phyloP scores from a whole-genome alignment of 2,888 invertebrate genomes.

The Phrixothrix hirtus region DNA sequence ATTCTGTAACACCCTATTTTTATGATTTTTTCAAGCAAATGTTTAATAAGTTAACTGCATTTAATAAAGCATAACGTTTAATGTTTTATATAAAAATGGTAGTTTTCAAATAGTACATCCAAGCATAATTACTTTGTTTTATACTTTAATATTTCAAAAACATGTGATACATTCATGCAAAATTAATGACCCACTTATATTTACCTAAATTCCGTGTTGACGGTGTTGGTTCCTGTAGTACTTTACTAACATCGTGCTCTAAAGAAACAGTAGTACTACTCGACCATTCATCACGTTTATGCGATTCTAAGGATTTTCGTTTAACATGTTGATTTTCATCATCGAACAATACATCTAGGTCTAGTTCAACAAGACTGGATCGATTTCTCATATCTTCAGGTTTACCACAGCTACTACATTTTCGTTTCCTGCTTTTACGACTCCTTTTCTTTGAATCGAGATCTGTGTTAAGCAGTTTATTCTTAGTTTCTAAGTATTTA shows the following conservation, averaged over 20 bases:
- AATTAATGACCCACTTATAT: not conserved
- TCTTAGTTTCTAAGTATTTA: constrained; percentile 47
- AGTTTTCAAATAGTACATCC: no score
- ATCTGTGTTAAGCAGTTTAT: constrained; percentile 39
- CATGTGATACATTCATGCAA: not conserved
- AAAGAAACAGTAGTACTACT: constrained; percentile 53
- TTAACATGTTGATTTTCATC: constrained; percentile 44
- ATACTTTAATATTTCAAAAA: not conserved
- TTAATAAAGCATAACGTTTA: not conserved
- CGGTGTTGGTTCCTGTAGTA: constrained; percentile 56
- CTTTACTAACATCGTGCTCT: constrained; percentile 60
- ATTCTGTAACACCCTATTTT: no score
- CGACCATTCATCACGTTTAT: constrained; percentile 60
- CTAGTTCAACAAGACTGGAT: constrained; percentile 60
- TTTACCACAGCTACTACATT: constrained; percentile 37
- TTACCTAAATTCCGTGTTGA: constrained; percentile 59
- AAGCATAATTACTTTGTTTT: not conserved
- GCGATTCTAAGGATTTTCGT: constrained; percentile 49
- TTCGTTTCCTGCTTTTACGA: constrained; percentile 43
- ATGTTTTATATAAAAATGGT: no score
- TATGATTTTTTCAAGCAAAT: no score
- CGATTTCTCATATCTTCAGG: constrained; percentile 43
- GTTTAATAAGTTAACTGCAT: no score
- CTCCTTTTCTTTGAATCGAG: constrained; percentile 38
- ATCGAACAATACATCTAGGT: constrained; percentile 69